These are phyloP conservation scores for Esperia sulphurella DNA, from an alignment of 2,888 invertebrate genomes.

Conservation along the genomic window DNA sequence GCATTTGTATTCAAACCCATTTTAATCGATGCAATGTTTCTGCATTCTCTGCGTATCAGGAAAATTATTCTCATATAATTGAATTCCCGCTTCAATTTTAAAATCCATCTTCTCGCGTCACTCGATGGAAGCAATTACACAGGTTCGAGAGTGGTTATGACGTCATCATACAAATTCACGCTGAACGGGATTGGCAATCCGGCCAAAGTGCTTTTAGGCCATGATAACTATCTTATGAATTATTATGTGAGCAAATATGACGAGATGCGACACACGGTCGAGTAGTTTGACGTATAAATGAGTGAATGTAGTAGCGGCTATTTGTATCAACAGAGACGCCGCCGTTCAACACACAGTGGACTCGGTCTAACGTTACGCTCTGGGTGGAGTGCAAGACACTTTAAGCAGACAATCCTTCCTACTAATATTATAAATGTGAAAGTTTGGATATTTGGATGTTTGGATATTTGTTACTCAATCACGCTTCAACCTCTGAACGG, in stretches of 20 bases:
- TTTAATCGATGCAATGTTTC: no score
- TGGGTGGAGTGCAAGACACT: no score
- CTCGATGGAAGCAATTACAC: constrained; percentile 17
- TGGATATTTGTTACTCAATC: no score
- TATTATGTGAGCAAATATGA: constrained; percentile 35
- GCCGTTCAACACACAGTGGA: no score
- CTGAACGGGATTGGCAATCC: constrained; percentile 54
- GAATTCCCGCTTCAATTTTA: constrained; percentile 21
- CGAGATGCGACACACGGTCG: constrained; percentile 20
- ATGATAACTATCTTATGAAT: constrained; percentile 61
- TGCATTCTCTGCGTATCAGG: neutral
- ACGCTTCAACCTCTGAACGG: no score
- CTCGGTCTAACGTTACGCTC: no score
- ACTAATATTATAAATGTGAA: no score
- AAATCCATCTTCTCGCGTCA: constrained; percentile 35
- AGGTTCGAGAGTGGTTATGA: constrained; percentile 40
- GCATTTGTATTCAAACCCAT: no score
- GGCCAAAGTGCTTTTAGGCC: constrained; percentile 53
- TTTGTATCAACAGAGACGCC: no score
- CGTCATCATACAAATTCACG: constrained; percentile 55
- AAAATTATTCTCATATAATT: constrained; percentile 1
- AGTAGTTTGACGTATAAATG: constrained; percentile 4
- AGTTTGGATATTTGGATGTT: no score
- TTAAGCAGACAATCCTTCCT: no score
- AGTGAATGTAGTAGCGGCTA: neutral